Percentiles rank a stretch among this genome's conserved stretches.
Evolutionary conservation across 2,888 invertebrate species (phyloP).

Genomic region (Drosophila demipolita): DNA sequence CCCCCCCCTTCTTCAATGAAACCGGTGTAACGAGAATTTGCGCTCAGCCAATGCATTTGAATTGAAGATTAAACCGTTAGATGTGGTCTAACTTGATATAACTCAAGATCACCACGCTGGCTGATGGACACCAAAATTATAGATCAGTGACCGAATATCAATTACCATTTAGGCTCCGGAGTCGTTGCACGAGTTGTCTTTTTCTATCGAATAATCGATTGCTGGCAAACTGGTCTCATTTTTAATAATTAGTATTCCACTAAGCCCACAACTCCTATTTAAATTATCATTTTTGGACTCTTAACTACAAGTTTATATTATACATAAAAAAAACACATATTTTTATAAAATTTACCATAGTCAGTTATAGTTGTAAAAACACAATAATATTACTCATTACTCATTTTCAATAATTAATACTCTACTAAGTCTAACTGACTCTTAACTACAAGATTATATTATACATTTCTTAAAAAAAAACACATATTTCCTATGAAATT

Average conservation of each 20-base stretch:
- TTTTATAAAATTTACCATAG: not conserved
- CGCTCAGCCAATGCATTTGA: conserved; percentile 12
- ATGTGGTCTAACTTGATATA: conserved; percentile 8
- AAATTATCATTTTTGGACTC: not conserved
- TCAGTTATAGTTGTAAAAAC: too few relatives aligned
- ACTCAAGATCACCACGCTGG: conserved; percentile 8
- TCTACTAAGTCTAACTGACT: too few relatives aligned
- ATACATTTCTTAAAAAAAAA: too few relatives aligned
- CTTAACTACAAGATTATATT: too few relatives aligned
- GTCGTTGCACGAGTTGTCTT: not conserved
- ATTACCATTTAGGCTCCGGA: not conserved
- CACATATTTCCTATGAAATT: too few relatives aligned
- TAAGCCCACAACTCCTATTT: not conserved
- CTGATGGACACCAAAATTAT: not conserved
- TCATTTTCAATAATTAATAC: too few relatives aligned
- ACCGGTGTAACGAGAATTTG: conserved; percentile 68
- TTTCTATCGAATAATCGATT: not conserved
- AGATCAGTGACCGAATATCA: not conserved
- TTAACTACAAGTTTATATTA: not conserved
- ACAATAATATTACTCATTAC: too few relatives aligned
- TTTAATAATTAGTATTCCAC: not conserved
- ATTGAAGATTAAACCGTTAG: conserved; percentile 29
- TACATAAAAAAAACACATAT: not conserved
- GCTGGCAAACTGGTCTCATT: not conserved
- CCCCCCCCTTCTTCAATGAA: conserved; percentile 1